Conservation (phyloP, 2,797 vertebrate species). For the Tachyglossus aculeatus region DNA sequence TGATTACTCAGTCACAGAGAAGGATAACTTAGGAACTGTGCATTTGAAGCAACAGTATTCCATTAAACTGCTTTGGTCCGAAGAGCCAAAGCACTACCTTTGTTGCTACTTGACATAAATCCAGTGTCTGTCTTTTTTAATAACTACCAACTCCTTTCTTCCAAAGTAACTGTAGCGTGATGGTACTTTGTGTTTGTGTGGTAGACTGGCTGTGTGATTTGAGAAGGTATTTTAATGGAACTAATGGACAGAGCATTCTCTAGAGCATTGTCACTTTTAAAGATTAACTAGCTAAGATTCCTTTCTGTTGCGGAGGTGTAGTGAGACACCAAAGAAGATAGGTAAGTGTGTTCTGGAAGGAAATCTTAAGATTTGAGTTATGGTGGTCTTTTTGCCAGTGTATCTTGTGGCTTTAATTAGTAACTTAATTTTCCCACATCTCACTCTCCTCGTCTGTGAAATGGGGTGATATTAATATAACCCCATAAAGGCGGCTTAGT, state of each 20-base stretch:
- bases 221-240: slow-evolving; percentile 49
- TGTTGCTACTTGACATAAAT: slow-evolving; percentile 49
- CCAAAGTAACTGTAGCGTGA: slow-evolving; percentile 31
- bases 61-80: slow-evolving; percentile 50
- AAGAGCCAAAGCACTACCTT: slow-evolving; percentile 47
- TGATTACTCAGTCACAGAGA: no score
- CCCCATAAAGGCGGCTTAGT: no score
- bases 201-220: slow-evolving; percentile 32
- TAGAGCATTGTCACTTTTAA: slow-evolving; percentile 33
- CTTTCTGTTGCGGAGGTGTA: no score
- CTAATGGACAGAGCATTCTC: slow-evolving; percentile 43
- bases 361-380: no score
- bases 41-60: slow-evolving; percentile 46
- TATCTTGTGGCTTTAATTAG: no score
- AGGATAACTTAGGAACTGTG: slow-evolving; percentile 50
- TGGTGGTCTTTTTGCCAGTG: no score
- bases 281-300: slow-evolving; percentile 48
- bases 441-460: no score
- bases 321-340: no score
- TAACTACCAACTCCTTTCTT: slow-evolving; percentile 37
- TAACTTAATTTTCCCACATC: no score
- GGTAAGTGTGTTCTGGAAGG: no score
- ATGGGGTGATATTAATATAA: no score
- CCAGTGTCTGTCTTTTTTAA: slow-evolving; percentile 37
- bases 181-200: slow-evolving; percentile 29